Percentiles rank a stretch among this genome's conserved stretches.
These are phyloP conservation scores for Blastobasis lacticolella DNA, from an alignment of 2,888 invertebrate genomes.

Conservation along the genomic window DNA sequence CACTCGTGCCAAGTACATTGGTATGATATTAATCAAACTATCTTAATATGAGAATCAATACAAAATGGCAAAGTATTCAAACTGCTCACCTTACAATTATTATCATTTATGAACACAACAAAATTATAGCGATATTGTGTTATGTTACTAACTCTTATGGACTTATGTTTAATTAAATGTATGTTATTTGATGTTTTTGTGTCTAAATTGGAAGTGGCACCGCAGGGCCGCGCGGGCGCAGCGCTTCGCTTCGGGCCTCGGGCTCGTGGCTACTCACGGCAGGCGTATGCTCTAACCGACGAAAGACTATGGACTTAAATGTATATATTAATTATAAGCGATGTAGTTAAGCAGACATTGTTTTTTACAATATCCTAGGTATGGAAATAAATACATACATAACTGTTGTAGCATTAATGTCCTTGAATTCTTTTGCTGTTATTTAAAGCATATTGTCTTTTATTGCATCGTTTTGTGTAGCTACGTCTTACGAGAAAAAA, in stretches of 20 bases:
- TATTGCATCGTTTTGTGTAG: conserved; percentile 29
- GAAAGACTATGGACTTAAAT: conserved; percentile 67
- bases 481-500: no score
- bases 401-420: conserved; percentile 66
- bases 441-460: conserved; percentile 34
- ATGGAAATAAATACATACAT: conserved; percentile 57
- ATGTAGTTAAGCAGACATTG: conserved; percentile 60
- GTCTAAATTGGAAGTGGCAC: conserved; percentile 14
- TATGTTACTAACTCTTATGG: conserved; percentile 52
- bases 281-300: conserved; percentile 59
- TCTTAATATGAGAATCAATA: no score
- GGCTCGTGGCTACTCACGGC: conserved; percentile 43
- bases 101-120: no score
- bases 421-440: conserved; percentile 34
- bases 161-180: conserved; percentile 36
- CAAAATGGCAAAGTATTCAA: no score
- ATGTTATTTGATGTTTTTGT: conserved; percentile 29
- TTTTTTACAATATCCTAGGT: conserved; percentile 72
- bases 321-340: conserved; percentile 65
- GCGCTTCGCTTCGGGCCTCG: neutral
- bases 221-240: conserved; percentile 5
- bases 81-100: no score
- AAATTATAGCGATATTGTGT: conserved; percentile 14
- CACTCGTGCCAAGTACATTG: conserved; percentile 7
- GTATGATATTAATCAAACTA: neutral